phyloP scores from a whole-genome alignment of 2,888 invertebrate genomes.

The Heliconius aoede region DNA sequence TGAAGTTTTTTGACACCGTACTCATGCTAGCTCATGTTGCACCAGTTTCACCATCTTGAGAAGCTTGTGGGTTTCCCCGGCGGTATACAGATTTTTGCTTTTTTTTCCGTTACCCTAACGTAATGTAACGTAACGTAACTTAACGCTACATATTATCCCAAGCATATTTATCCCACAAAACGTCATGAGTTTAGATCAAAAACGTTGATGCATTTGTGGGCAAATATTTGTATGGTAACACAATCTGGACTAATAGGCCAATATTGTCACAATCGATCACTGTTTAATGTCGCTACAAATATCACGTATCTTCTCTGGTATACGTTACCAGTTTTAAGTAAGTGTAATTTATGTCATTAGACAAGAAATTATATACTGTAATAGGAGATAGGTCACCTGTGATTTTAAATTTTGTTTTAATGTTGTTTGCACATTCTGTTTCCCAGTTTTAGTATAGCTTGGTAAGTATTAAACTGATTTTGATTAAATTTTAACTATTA shows the following conservation, averaged over 20 bases:
- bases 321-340: background rate
- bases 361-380: no score
- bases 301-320: background rate
- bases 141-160: no score
- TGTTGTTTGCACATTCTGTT: background rate
- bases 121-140: background rate
- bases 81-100: background rate
- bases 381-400: no score
- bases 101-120: no score
- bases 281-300: constrained; percentile 18
- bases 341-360: no score
- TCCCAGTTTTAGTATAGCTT: background rate
- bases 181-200: background rate
- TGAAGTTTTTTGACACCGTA: background rate
- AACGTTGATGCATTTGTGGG: background rate
- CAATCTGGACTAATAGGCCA: background rate
- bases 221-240: constrained; percentile 13
- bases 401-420: background rate
- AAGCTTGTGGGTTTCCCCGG: background rate
- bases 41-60: background rate
- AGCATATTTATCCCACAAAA: background rate
- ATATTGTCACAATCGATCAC: constrained; percentile 24
- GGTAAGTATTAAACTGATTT: background rate
- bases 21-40: no score
- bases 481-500: background rate